Conservation (phyloP, 2,113 vertebrate genomes). For the Ptilonorhynchus violaceus region DNA sequence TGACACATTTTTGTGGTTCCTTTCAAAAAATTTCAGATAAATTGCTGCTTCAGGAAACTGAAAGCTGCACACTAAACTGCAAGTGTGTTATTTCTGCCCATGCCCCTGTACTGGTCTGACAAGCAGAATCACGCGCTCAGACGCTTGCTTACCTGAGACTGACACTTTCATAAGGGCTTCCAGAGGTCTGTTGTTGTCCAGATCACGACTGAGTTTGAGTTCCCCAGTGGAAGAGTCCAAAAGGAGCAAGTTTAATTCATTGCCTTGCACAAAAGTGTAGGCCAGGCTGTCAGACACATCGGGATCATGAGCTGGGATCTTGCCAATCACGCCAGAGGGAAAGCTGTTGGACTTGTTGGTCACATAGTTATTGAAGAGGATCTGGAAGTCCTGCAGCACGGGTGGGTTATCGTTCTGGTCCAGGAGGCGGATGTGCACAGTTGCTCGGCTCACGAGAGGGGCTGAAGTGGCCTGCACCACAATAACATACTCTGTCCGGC, state of each 20-base stretch:
- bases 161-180: conserved; percentile 93
- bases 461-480: conserved; percentile 96
- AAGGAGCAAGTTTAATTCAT: conserved; percentile 88
- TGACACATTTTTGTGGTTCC: background rate
- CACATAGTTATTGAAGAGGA: conserved; percentile 96
- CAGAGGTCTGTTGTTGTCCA: conserved; percentile 92
- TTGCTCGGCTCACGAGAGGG: conserved; percentile 92
- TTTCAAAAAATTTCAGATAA: background rate
- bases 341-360: conserved; percentile 97
- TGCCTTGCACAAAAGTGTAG: conserved; percentile 90
- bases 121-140: background rate
- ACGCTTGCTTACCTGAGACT: conserved; percentile 83
- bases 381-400: conserved; percentile 89
- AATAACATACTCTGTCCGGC: conserved; percentile 85
- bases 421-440: conserved; percentile 84
- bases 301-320: conserved; percentile 90
- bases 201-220: conserved; percentile 86
- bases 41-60: background rate
- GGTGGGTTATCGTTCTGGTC: conserved; percentile 94
- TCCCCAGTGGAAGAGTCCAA: conserved; percentile 88
- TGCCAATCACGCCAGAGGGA: conserved; percentile 90
- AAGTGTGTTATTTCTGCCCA: background rate
- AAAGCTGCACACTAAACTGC: background rate
- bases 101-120: background rate
- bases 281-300: conserved; percentile 90